Evolutionary conservation across 2,113 vertebrate species (phyloP), one percentile per base, ranked within the genome.

Genomic region (Xenopus borealis): DNA sequence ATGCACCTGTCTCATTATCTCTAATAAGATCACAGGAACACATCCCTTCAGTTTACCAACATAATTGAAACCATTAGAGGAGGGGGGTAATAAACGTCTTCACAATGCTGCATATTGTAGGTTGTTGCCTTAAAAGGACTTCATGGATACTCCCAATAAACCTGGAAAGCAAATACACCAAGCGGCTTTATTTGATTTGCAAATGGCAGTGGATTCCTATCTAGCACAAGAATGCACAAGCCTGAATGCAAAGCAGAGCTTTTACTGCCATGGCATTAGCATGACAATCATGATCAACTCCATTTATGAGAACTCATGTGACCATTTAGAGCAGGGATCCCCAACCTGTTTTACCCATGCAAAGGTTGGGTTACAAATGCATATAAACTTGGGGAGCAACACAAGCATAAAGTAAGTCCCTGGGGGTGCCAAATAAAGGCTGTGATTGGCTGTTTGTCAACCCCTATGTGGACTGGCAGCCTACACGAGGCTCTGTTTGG

Each of bases 1-100:
- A 82, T 81, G 82, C 84, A 92, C 89, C 88, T 92, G 90, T 86
- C 69, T 55, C 46, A 76, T 76, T 82, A 61, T 84, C 85, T 87
- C 81, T 80, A 63, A 0, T 75, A 72, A 84, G 80, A 81, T 84
- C 82, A 80, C 70, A 46, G 64, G 78, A 86, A 84, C 78, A 72
- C 63, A 66, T 81, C 78, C 81, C 73, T 80, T 78, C 67, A 90
- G 77, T 90, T 89, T 90, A 86, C 85, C 84, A 87, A 88, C 78
- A 87, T 80, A 78, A 88, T 80, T 83, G 82, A 47, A 70, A 75
- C 82, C 84, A 79, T 81, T 78, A 82, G 87, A 55, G 53, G 16
- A 27, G 23, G 53, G 53, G 16, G 7, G 14, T 18, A 55, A 55
- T 55, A 55, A 55, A 55, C 17, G 1, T 7, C 53, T 55, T 55